phyloP scores from a whole-genome alignment of 2,113 vertebrate species.

The Toxostoma redivivum region DNA sequence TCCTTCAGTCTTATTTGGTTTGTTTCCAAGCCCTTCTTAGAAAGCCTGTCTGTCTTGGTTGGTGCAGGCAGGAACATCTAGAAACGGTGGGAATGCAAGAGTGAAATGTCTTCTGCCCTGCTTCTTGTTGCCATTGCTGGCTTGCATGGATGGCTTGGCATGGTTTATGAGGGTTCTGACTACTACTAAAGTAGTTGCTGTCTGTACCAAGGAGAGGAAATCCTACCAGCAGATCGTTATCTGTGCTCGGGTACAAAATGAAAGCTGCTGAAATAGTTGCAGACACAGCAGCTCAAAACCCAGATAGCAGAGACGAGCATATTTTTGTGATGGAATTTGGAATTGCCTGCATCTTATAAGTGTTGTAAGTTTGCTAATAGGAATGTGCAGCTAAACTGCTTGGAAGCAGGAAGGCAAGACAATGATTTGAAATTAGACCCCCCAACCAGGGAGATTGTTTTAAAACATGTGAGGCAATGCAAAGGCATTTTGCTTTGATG shows the following conservation, averaged over 20 bases:
- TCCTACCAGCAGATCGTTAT: neutral
- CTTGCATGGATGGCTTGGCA: neutral
- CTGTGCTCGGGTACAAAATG: neutral
- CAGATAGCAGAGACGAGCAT: neutral
- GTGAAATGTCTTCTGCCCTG: neutral
- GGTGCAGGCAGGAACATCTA: neutral
- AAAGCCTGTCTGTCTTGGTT: neutral
- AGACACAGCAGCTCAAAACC: neutral
- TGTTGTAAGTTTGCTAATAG: neutral
- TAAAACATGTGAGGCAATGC: neutral
- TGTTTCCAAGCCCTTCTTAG: neutral
- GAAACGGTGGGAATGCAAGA: neutral
- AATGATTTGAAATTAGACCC: neutral
- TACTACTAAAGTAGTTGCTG: neutral
- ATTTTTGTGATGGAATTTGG: neutral
- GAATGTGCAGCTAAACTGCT: neutral
- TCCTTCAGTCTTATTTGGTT: neutral
- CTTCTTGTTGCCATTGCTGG: neutral
- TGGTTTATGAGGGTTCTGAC: neutral
- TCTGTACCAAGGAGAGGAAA: neutral
- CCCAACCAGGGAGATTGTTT: neutral
- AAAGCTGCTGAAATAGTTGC: neutral
- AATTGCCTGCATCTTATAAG: neutral
- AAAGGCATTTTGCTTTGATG: constrained; percentile 27
- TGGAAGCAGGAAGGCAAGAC: constrained; percentile 9